Percentiles rank a stretch among this genome's conserved stretches.
These are phyloP conservation scores for Harpagus bidentatus DNA, from an alignment of 2,113 vertebrate genomes.

Conservation along the genomic window DNA sequence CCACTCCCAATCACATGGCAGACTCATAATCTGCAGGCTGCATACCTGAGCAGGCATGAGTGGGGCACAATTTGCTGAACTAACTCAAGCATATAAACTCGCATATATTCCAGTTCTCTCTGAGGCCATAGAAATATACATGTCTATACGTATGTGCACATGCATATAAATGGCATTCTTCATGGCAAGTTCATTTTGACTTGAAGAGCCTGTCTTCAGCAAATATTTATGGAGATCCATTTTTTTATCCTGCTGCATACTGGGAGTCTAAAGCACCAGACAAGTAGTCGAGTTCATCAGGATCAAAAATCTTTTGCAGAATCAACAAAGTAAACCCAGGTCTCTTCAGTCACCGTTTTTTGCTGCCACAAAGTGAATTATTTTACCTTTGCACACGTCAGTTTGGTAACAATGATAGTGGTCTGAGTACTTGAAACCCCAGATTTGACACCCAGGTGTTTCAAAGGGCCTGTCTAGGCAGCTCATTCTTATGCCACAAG, in stretches of 20 bases:
- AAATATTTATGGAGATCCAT: neutral
- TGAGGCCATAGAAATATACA: neutral
- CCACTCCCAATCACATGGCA: neutral
- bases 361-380: neutral
- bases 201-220: neutral
- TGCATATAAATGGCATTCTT: neutral
- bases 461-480: neutral
- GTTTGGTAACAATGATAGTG: neutral
- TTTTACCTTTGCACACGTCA: neutral
- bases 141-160: neutral
- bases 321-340: neutral
- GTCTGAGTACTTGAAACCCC: neutral
- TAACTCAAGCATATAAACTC: neutral
- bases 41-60: neutral
- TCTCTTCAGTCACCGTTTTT: neutral
- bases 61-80: neutral
- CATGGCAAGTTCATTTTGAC: neutral
- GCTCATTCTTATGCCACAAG: rapidly evolving
- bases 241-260: neutral
- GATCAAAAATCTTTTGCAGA: neutral
- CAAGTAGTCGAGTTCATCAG: neutral
- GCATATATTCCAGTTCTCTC: neutral
- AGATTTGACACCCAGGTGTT: neutral
- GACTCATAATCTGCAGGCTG: neutral
- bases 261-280: neutral